Percentiles rank a stretch among this genome's conserved stretches.
Evolutionary conservation across 2,797 vertebrate genomes (phyloP).

Genomic region (Propithecus perrieri): DNA sequence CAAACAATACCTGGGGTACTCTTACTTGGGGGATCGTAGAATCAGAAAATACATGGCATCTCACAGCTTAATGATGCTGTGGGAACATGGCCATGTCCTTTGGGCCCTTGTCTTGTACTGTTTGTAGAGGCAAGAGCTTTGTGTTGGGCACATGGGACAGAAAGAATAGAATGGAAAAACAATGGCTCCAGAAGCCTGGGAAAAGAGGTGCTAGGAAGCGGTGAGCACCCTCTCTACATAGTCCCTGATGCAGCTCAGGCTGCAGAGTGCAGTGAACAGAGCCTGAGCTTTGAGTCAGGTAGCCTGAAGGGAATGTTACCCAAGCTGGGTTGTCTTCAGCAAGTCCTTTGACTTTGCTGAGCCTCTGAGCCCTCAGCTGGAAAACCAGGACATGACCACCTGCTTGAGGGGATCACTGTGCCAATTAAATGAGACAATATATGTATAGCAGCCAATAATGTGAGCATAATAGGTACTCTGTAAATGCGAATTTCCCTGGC

Average conservation of each 20-base stretch:
- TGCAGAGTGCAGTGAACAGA: accelerated
- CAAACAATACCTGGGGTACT: background rate
- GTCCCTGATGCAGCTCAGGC: too few species aligned
- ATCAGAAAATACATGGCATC: background rate
- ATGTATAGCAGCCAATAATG: background rate
- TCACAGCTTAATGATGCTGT: background rate
- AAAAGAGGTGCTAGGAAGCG: background rate
- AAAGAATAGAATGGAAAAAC: background rate
- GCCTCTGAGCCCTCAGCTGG: background rate
- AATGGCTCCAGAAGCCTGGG: background rate
- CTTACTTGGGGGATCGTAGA: background rate
- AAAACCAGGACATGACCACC: background rate
- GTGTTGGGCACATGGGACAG: background rate
- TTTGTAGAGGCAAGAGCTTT: background rate
- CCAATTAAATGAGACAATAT: background rate
- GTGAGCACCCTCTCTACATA: background rate
- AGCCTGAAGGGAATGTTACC: background rate
- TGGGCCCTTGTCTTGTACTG: background rate
- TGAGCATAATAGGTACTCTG: background rate
- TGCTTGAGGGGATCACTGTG: background rate
- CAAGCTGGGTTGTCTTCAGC: background rate
- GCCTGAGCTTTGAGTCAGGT: background rate
- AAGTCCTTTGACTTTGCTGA: background rate
- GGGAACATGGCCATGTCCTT: background rate
- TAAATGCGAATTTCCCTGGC: background rate